Evolutionary conservation across 2,888 invertebrate species (phyloP).

Genomic region (Perdita meconis): DNA sequence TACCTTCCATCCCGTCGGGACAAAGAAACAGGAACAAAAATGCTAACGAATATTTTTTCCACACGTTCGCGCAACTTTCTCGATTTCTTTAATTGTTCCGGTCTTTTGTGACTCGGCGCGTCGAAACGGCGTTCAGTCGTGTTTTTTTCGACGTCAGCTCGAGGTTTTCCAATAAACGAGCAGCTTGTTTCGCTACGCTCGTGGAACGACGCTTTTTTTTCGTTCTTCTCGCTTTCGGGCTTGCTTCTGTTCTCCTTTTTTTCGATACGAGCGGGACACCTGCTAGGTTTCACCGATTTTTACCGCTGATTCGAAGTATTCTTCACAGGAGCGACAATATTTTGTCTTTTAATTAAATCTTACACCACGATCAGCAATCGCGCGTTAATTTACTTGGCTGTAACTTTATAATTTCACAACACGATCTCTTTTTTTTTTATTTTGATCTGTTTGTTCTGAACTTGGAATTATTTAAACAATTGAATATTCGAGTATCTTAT

Average conservation of each 20-base stretch:
- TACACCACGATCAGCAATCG: too few relatives aligned
- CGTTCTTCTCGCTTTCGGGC: neutral
- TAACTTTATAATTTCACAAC: too few relatives aligned
- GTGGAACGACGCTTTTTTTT: slow-evolving; percentile 37
- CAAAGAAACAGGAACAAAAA: neutral
- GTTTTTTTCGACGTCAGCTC: slow-evolving; percentile 12
- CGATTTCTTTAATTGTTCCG: slow-evolving; percentile 35
- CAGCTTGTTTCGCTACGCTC: slow-evolving; percentile 45
- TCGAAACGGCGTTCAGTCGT: slow-evolving; percentile 19
- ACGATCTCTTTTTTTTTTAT: too few relatives aligned
- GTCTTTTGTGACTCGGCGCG: slow-evolving; percentile 30
- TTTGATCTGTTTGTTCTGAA: too few relatives aligned
- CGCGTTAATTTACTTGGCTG: too few relatives aligned
- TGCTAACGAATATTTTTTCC: slow-evolving; percentile 2
- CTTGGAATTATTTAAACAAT: too few relatives aligned
- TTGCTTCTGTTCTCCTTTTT: slow-evolving; percentile 5
- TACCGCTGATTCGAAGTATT: slow-evolving; percentile 29
- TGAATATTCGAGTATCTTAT: too few relatives aligned
- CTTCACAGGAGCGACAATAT: slow-evolving; percentile 23
- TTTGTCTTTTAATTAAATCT: slow-evolving; percentile 34
- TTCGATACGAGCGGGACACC: slow-evolving; percentile 4
- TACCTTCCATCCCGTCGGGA: neutral
- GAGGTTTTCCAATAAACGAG: slow-evolving; percentile 48
- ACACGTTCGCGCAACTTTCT: neutral
- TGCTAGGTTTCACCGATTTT: slow-evolving; percentile 29